phyloP scores from a whole-genome alignment of 2,888 invertebrate genomes.

The Megalurothrips usitatus region DNA sequence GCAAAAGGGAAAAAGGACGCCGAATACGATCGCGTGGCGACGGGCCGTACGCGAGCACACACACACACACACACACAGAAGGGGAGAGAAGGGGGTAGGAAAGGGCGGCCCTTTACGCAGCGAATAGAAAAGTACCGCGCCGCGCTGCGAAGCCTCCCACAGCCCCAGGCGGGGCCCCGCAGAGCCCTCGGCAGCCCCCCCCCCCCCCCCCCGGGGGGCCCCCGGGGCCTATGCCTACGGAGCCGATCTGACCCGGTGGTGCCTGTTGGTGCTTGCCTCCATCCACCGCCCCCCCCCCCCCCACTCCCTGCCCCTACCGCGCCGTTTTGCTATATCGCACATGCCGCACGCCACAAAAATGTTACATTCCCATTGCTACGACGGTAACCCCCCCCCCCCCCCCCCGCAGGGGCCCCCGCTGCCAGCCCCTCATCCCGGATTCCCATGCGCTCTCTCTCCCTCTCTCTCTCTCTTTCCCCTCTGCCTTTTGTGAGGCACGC shows the following conservation, averaged over 20 bases:
- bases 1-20: no score
- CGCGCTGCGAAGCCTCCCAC: no score
- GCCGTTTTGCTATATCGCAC: background rate
- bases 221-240: no score
- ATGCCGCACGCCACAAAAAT: background rate
- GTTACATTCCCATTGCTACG: background rate
- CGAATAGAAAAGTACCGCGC: background rate
- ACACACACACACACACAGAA: no score
- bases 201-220: no score
- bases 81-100: no score
- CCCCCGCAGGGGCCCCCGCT: background rate
- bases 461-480: no score
- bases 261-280: slow-evolving; percentile 11
- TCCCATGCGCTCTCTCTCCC: no score
- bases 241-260: background rate
- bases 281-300: background rate
- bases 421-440: background rate
- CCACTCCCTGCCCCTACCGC: no score
- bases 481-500: background rate
- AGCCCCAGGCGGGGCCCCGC: background rate
- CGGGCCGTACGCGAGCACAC: background rate
- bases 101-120: background rate
- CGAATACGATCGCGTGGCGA: background rate
- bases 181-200: background rate
- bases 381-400: background rate